Evolutionary conservation across 2,113 vertebrate species (phyloP).

Genomic region (Colius striatus): DNA sequence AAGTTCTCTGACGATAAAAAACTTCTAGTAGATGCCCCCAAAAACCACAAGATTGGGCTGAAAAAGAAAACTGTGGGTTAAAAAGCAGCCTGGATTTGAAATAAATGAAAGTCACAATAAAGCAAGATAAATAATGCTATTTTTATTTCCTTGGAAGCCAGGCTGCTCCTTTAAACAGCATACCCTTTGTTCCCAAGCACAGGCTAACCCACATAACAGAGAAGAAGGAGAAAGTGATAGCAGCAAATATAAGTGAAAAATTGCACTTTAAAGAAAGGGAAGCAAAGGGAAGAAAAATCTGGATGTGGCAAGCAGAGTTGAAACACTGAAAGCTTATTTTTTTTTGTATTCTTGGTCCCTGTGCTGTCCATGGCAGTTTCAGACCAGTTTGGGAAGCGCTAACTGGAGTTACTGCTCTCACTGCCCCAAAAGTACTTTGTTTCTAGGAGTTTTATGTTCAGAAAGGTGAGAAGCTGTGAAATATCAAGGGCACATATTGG

Average conservation of each 20-base stretch:
- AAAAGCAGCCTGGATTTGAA: background rate
- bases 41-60: background rate
- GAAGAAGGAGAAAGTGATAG: background rate
- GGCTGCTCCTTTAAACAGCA: background rate
- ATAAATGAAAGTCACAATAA: background rate
- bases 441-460: background rate
- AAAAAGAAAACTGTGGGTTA: background rate
- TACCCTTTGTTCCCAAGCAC: background rate
- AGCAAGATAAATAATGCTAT: background rate
- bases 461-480: background rate
- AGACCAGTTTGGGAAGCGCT: background rate
- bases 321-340: background rate
- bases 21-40: background rate
- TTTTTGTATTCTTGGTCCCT: background rate
- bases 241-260: background rate
- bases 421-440: background rate
- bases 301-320: background rate
- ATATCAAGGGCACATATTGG: background rate
- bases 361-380: accelerated
- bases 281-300: background rate
- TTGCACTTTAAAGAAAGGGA: background rate
- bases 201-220: background rate
- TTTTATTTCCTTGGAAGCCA: background rate
- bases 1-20: background rate
- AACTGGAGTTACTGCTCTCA: background rate